Base-by-base conservation (phyloP, 2,888 invertebrate species). In the Uloborus plumipes region DNA sequence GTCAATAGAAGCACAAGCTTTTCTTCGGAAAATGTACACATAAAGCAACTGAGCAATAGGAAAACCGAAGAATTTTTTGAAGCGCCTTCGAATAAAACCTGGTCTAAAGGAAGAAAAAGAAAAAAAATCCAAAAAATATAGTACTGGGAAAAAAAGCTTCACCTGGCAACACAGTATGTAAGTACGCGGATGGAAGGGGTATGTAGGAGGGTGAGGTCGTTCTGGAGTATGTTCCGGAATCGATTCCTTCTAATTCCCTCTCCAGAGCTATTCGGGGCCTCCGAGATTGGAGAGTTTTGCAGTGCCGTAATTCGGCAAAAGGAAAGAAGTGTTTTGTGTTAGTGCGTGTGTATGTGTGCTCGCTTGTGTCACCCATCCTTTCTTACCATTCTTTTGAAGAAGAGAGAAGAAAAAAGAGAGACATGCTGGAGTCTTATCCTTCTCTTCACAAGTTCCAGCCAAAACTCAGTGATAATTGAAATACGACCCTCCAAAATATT, bases 241-340 rank as follows among this genome's bases (percentile, higher is more conserved):
- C 81, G 81, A 82, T 82, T 82, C 81, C 62, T 76, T 76, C 76
- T 82, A 82, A 82, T 82, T 82, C 81, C 76, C 76, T 82, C 75
- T 76, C 75, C 65, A 75, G 75, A 53, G 70, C 76, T 73, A 82
- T 82, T 76, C 75, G 71, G 59, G 62, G 75, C 71, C 65, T 82
- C 75, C 47, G 70, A 82, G 81, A 82, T 82, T 76, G 81, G 76
- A 71, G 70, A 47, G 80, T 74, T 74, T 39, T 59, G 75, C 66
- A 71, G 70, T 61, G 71, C 71, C 75, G 75, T 82, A 82, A 82
- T 82, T 82, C 75, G 69, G 47, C 78, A 55, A 51, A 18, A 70
- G 53, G 59, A 70, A 51, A 71, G 58, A 31, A 70, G 67, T 61
- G 75, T 59, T 70, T 75, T 82, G 65, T 81, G 74, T 69, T 65